Base-by-base conservation (phyloP, 2,797 vertebrate genomes). In the Cygnus olor region DNA sequence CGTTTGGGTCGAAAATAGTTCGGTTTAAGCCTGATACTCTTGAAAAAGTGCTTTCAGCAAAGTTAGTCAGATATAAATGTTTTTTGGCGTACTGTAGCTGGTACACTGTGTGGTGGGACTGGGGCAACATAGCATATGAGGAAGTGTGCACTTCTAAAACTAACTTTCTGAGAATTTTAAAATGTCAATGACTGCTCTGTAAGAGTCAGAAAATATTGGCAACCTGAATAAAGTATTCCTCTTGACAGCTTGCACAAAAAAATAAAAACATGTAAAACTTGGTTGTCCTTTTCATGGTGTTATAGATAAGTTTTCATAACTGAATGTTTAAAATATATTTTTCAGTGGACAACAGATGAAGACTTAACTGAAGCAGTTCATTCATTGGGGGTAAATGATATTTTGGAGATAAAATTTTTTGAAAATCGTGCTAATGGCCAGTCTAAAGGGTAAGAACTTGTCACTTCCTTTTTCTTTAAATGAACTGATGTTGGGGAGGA, bases 361-460 rank as follows among this genome's bases (percentile, higher is more conserved):
- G 99, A 99, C 95, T 98, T 99, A 96, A 99, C 99, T 77, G 99
- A 99, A 98, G 99, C 99, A 80, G 99, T 99, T 96, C 98, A 99
- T 89, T 99, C 98, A 44, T 97, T 99, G 96, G 99, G 99, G 95
- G 99, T 99, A 95, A 98, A 98, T 97, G 99, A 99, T 97, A 98
- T 99, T 97, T 98, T 99, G 95, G 99, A 99, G 98, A 99, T 99
- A 90, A 99, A 99, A 96, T 99, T 99, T 97, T 99, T 99, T 98
- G 99, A 99, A 98, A 99, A 99, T 97, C 97, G 99, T 95, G 99
- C 99, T 95, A 99, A 99, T 97, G 99, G 99, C 94, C 99, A 99
- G 93, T 99, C 99, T 56, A 99, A 99, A 97, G 99, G 99, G 99
- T 99, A 97, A 99, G 98, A 91, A 88, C 21, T 93, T 93, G 13